Base-by-base conservation (phyloP, 2,888 invertebrate genomes). In the Charanyca ferruginea region DNA sequence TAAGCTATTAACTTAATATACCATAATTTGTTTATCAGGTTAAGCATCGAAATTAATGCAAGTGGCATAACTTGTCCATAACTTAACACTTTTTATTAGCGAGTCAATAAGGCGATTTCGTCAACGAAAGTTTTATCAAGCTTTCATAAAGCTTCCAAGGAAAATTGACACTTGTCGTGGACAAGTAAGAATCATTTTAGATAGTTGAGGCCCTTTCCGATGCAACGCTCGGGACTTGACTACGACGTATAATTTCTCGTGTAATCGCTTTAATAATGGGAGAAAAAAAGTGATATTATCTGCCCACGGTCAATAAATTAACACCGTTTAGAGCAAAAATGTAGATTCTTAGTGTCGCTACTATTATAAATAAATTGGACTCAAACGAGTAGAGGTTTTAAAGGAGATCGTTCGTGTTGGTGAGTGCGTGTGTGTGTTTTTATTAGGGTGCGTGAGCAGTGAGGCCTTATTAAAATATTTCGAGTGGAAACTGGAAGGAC, bases 301-400 rank as follows among this genome's bases (percentile, higher is more conserved):
- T 95, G 93, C 95, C 94, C 95, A 95, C 95, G 93, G 93, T 95
- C 92, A 94, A 95, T 95, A 95, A 95, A 95, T 95, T 95, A 95
- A 95, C 95, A 94, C 95, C 94, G 93, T 95, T 95, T 95, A 95
- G 93, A 95, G 95, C 95, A 91, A 95, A 94, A 95, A 94, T 94
- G 94, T 95, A 95, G 94, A 94, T 92, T 91, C 92, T 94, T 93
- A 94, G 92, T 94, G 94, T 94, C 93, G 94, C 94, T 94, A 93
- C 94, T 93, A 93, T 94, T 94, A 94, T 94, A 94, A 94, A 94
- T 94, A 94, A 93, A 90, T 89, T 91, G 88, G 87, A 87, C 78
- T 89, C 87, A 89, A 86, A 86, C 89, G 85, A 85, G 83, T 80
- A 85, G 88, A 88, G 85, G 90, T 89, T 90, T 89, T 85, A 85